Evolutionary conservation across 2,113 vertebrate species (phyloP), one percentile per base, ranked within the genome.

Genomic region (Saguinus midas): DNA sequence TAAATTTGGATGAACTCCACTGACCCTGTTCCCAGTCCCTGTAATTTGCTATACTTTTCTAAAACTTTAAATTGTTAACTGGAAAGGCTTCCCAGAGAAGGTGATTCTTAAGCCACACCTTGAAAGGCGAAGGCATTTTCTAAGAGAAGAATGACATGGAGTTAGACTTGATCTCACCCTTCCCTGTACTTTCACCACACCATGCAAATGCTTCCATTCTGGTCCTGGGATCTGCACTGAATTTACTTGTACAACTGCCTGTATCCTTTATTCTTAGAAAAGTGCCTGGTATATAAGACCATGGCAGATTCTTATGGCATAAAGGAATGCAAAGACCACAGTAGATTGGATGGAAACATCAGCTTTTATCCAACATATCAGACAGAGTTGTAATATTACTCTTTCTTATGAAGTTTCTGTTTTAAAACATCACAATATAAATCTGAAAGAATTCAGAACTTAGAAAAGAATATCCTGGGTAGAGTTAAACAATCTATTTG

Each of bases 321-420:
- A 82, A 27, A 78, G 8, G 16, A 91, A 84, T 66, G 10, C 8
- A 72, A 93, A 81, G n/a, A 52, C 32, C 72, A 8, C 3, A n/a
- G 29, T 6, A 82, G 86, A 57, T 68, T 75, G 73, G 32, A 52
- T 21, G 23, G 88, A 92, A 88, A 61, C 43, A 58, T 13, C 18
- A 13, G 6, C n/a, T 90, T 76, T 85, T 43, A 73, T 48, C 5
- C 11, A 14, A 90, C 90, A 40, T 91, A 76, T 68, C 23, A 55
- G 8, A 79, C 7, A 64, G 70, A 32, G 5, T 87, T 58, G 0
- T 37, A 92, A 68, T 40, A 57, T 66, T 91, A 55, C 40, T 90
- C 25, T 58, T 94, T 96, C 35, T 81, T 86, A 55, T 66, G 58
- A 80, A 91, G 5, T 61, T 83, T 94, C n/a, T 73, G 52, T 6